Conservation (phyloP, 1,140 invertebrate species). For the Drosophila willistoni region DNA sequence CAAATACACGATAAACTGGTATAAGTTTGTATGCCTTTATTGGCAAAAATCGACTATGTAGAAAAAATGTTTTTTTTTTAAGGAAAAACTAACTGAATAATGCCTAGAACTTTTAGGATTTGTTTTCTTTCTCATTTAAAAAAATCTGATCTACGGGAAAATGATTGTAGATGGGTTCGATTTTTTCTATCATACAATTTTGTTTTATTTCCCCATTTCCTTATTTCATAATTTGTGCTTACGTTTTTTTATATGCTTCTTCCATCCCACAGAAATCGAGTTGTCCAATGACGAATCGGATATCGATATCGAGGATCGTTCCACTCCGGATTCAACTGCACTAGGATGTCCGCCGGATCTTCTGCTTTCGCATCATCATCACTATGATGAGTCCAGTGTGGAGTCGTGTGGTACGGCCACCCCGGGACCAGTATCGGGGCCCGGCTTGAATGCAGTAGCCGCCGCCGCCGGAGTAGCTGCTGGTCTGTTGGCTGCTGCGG, state of each 20-base stretch:
- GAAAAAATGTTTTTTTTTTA: too few relatives aligned
- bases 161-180: too few relatives aligned
- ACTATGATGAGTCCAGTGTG: constrained; percentile 72
- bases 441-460: constrained; percentile 49
- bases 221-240: too few relatives aligned
- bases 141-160: too few relatives aligned
- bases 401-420: constrained; percentile 67
- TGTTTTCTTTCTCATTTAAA: too few relatives aligned
- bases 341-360: constrained; percentile 66
- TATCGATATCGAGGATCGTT: constrained; percentile 82
- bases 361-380: constrained; percentile 44
- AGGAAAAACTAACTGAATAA: too few relatives aligned
- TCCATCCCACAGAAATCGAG: constrained; percentile 59
- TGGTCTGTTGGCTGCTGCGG: constrained; percentile 55
- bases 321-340: constrained; percentile 76
- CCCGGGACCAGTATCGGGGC: constrained; percentile 32
- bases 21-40: too few relatives aligned
- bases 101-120: too few relatives aligned
- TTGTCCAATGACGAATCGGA: constrained; percentile 80
- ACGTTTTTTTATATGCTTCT: background rate
- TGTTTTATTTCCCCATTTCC: too few relatives aligned
- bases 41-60: too few relatives aligned
- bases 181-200: too few relatives aligned
- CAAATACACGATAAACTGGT: too few relatives aligned
- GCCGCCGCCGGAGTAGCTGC: constrained; percentile 49